Evolutionary conservation across 2,888 invertebrate genomes (phyloP).

Genomic region (Eretmocerus hayati): DNA sequence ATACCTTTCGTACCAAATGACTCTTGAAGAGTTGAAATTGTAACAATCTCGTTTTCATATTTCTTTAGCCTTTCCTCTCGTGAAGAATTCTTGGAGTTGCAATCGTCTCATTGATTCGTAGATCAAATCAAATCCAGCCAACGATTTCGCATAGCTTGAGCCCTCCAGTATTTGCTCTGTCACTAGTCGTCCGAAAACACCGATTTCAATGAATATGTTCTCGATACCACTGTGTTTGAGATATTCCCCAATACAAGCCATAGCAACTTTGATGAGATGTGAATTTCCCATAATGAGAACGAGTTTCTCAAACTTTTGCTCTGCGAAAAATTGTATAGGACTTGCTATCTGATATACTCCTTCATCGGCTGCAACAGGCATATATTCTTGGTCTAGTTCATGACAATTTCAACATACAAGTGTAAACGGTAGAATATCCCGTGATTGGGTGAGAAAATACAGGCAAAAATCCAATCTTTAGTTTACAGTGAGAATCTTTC

Average conservation of each 20-base stretch:
- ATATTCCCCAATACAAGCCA: constrained; percentile 12
- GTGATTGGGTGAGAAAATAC: constrained; percentile 8
- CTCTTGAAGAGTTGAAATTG: background rate
- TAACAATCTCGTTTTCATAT: background rate
- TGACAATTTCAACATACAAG: constrained; percentile 10
- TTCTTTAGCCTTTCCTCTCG: background rate
- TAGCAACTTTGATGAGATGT: constrained; percentile 5
- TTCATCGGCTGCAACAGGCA: constrained; percentile 14
- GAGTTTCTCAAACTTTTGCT: constrained; percentile 6
- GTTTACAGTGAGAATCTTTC: background rate
- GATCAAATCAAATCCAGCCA: no score
- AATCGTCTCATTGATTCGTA: constrained; percentile 7
- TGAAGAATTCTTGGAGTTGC: constrained; percentile 7
- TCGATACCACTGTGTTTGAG: constrained; percentile 12
- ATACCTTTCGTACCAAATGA: background rate
- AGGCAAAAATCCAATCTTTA: constrained; percentile 7
- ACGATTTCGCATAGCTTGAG: constrained; percentile 8
- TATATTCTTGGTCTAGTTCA: constrained; percentile 7
- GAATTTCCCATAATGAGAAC: constrained; percentile 7
- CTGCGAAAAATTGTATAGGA: constrained; percentile 4
- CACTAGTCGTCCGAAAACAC: background rate
- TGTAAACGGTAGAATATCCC: constrained; percentile 9
- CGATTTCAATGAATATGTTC: constrained; percentile 6
- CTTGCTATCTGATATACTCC: constrained; percentile 12
- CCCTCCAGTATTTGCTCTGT: constrained; percentile 4